phyloP scores from a whole-genome alignment of 1,140 invertebrate genomes.

The Papilio xuthus region DNA sequence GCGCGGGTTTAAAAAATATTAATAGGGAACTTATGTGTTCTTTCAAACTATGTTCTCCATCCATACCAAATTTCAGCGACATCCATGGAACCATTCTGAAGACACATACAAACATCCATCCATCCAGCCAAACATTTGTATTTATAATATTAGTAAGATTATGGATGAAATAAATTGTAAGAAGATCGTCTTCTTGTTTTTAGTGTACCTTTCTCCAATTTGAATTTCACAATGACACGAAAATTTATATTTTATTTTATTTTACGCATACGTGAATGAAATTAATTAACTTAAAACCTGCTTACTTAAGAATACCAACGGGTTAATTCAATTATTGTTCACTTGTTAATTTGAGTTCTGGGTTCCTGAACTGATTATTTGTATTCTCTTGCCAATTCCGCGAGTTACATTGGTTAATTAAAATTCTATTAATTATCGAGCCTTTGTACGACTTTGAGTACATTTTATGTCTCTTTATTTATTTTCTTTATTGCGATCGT shows the following conservation, averaged over 20 bases:
- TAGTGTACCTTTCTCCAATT: not conserved
- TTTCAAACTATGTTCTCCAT: no score
- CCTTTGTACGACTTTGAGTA: not conserved
- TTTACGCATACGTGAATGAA: not conserved
- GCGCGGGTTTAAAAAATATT: no score
- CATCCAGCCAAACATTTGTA: no score
- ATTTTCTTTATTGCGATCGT: not conserved
- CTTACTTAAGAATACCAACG: slow-evolving; percentile 24
- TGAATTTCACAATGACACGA: not conserved
- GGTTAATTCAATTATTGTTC: slow-evolving; percentile 17
- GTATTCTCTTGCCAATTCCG: slow-evolving; percentile 7
- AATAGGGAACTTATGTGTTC: no score
- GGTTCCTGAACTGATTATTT: slow-evolving; percentile 19
- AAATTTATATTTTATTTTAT: not conserved
- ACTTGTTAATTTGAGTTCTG: slow-evolving; percentile 16
- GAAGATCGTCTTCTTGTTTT: not conserved
- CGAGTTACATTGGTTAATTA: slow-evolving; percentile 23
- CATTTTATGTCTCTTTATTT: not conserved
- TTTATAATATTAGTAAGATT: no score
- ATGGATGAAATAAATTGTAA: not conserved
- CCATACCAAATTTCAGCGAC: no score
- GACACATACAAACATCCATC: no score
- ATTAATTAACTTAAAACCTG: slow-evolving; percentile 23
- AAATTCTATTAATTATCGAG: slow-evolving; percentile 9
- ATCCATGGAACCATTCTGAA: no score